phyloP scores from a whole-genome alignment of 1,140 invertebrate species.

The Halesus radiatus region DNA sequence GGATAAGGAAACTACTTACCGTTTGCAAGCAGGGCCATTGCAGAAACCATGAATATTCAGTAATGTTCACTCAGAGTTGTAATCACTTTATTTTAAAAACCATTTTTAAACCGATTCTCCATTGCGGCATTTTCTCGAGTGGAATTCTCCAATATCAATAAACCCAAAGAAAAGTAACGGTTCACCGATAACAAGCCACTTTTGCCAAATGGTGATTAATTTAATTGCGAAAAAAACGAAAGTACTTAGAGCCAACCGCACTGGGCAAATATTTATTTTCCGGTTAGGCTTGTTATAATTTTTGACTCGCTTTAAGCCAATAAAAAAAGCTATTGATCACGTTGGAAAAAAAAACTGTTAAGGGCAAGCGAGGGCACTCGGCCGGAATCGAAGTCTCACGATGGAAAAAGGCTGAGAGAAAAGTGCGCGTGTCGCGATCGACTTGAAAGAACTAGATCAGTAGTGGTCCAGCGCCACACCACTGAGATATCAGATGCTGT shows the following conservation, averaged over 20 bases:
- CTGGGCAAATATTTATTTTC: conserved; percentile 34
- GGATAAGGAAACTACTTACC: conserved; percentile 7
- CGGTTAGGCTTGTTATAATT: conserved; percentile 18
- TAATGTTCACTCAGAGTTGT: conserved; percentile 6
- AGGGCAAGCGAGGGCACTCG: background rate
- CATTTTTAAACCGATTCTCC: conserved; percentile 20
- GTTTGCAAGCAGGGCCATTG: conserved; percentile 37
- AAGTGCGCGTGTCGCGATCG: conserved; percentile 32
- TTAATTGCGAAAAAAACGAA: conserved; percentile 39
- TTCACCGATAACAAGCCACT: background rate
- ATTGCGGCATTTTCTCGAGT: conserved; percentile 15
- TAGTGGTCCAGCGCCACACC: background rate
- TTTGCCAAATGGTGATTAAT: background rate
- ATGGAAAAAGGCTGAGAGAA: conserved; percentile 31
- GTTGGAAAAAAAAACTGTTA: background rate
- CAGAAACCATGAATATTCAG: conserved; percentile 33
- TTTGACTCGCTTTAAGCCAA: background rate
- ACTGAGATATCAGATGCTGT: background rate
- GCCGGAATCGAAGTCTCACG: conserved; percentile 6
- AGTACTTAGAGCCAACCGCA: conserved; percentile 2
- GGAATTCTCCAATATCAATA: conserved; percentile 22
- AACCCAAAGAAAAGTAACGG: background rate
- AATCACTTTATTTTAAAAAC: conserved; percentile 26
- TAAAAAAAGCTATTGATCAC: conserved; percentile 8
- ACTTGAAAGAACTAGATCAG: conserved; percentile 27